These are phyloP conservation scores for Mesorhabditis sp. DNA, from an alignment of 2,888 invertebrate genomes.

Conservation along the genomic window DNA sequence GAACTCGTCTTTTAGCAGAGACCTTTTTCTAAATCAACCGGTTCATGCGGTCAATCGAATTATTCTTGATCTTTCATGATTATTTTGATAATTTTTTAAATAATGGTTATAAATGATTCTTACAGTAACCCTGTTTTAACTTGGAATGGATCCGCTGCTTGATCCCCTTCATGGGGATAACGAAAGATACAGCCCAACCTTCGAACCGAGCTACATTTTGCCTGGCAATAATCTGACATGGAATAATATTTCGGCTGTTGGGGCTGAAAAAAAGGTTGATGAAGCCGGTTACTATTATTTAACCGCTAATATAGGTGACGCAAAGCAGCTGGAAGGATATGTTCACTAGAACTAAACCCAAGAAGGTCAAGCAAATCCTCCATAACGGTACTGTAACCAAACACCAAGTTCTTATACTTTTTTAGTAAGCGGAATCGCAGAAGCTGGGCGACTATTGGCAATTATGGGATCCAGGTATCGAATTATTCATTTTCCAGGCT, in stretches of 20 bases:
- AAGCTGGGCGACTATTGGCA: slow-evolving; percentile 35
- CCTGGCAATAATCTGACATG: background rate
- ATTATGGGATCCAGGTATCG: slow-evolving; percentile 38
- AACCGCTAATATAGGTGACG: slow-evolving; percentile 13
- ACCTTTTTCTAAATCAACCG: too few species aligned
- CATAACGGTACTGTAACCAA: slow-evolving; percentile 21
- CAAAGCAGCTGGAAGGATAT: slow-evolving; percentile 16
- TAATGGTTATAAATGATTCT: too few species aligned
- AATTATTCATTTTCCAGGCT: background rate
- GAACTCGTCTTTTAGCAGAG: too few species aligned
- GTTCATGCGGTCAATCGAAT: too few species aligned
- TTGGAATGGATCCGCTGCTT: background rate
- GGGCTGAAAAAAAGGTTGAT: background rate
- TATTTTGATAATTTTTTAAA: too few species aligned
- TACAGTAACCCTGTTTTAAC: too few species aligned
- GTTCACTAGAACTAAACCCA: slow-evolving; percentile 10
- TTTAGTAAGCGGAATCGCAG: slow-evolving; percentile 39
- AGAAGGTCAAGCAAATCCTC: slow-evolving; percentile 29
- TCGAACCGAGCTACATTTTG: background rate
- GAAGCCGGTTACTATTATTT: background rate
- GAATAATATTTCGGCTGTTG: background rate
- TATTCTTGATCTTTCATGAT: too few species aligned
- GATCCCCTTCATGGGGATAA: background rate
- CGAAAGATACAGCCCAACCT: background rate
- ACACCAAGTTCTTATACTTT: too few species aligned